Conservation (phyloP, 1,140 invertebrate genomes). For the Parasteatoda tepidariorum region DNA sequence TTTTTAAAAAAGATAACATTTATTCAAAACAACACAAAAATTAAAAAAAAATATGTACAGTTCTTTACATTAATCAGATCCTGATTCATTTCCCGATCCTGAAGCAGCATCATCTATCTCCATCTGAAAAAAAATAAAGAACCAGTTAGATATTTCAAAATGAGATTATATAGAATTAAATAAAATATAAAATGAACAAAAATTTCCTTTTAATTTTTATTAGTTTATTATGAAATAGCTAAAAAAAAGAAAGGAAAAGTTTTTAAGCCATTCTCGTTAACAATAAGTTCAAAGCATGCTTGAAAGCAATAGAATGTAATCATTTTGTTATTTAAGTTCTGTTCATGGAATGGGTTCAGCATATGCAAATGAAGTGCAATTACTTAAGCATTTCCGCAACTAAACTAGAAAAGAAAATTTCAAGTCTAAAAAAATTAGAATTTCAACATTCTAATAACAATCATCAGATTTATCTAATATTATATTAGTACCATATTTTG, state of each 20-base stretch:
- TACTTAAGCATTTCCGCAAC: too few relatives aligned
- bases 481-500: too few relatives aligned
- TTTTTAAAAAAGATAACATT: not conserved
- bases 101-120: conserved; percentile 28
- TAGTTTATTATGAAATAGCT: not conserved
- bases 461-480: too few relatives aligned
- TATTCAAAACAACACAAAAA: not conserved
- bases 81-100: conserved; percentile 3
- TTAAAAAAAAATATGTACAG: conserved; percentile 4
- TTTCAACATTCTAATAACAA: too few relatives aligned
- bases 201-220: not conserved
- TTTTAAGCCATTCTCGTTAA: not conserved
- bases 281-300: not conserved
- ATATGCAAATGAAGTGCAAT: too few relatives aligned
- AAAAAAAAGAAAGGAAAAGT: not conserved
- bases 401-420: too few relatives aligned
- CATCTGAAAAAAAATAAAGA: conserved; percentile 38
- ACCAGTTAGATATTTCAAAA: too few relatives aligned
- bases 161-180: not conserved
- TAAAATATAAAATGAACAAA: not conserved
- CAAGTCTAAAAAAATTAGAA: too few relatives aligned
- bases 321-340: too few relatives aligned
- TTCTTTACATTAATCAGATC: conserved; percentile 25
- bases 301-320: not conserved
- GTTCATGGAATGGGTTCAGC: too few relatives aligned